A percentile compares a stretch with the other conserved stretches of the same genome.
phyloP scores from a whole-genome alignment of 2,113 vertebrate species.

The Amblyornis subalaris region DNA sequence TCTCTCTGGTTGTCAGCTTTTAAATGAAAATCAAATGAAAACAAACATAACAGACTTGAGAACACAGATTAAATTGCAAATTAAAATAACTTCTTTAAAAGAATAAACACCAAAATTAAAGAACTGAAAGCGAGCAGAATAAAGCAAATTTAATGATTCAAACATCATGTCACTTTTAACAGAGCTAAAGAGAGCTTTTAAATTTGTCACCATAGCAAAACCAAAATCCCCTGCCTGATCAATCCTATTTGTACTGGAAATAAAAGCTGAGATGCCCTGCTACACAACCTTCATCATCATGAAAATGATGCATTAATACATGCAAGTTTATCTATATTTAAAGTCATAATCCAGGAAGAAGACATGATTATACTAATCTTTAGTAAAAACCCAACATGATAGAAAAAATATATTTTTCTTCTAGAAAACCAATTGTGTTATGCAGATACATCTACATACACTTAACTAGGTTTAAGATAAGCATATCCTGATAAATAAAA shows the following conservation, averaged over 20 bases:
- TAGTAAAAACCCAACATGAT: background rate
- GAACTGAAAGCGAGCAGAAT: background rate
- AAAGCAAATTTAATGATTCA: background rate
- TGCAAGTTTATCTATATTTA: background rate
- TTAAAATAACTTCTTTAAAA: background rate
- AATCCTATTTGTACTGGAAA: background rate
- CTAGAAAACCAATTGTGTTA: background rate
- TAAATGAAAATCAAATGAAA: background rate
- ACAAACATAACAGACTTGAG: background rate
- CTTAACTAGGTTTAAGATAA: background rate
- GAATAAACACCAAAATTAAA: background rate
- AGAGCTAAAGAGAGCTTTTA: background rate
- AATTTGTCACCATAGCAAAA: background rate
- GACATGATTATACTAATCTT: background rate
- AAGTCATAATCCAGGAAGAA: background rate
- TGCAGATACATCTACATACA: background rate
- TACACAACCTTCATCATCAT: background rate
- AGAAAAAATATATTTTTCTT: background rate
- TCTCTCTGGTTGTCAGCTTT: background rate
- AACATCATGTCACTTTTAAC: background rate
- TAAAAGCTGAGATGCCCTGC: background rate
- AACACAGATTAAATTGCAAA: background rate
- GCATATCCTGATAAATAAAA: background rate
- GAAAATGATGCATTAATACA: background rate
- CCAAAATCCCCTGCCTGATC: background rate